phyloP scores from a whole-genome alignment of 2,113 vertebrate genomes.

The Megalops atlanticus region DNA sequence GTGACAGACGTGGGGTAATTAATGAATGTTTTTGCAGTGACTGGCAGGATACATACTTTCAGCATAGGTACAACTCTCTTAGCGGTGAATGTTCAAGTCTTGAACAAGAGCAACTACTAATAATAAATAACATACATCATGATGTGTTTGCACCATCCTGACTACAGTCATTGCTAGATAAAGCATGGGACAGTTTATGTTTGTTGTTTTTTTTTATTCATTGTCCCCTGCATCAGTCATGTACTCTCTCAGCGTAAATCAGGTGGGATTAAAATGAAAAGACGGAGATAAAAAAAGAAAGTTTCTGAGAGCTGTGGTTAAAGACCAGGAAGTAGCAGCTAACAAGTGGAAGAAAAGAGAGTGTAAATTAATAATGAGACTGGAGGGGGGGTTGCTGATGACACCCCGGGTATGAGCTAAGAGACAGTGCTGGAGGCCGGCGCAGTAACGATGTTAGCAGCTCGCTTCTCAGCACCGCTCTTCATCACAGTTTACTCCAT shows the following conservation, averaged over 20 bases:
- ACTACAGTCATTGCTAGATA: not conserved
- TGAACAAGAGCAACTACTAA: not conserved
- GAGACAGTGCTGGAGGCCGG: not conserved
- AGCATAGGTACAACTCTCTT: rapidly evolving
- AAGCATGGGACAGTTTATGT: too few relatives aligned
- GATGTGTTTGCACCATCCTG: not conserved
- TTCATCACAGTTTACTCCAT: too few relatives aligned
- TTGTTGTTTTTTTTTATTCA: not conserved
- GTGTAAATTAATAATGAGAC: slow-evolving; percentile 11
- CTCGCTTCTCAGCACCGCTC: not conserved
- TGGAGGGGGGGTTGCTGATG: not conserved
- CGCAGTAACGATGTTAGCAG: not conserved
- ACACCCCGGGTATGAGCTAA: not conserved
- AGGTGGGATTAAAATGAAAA: not conserved
- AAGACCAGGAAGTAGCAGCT: not conserved
- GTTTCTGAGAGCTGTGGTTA: too few relatives aligned
- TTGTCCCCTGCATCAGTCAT: not conserved
- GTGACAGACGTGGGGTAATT: not conserved
- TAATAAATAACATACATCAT: not conserved
- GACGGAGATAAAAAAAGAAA: too few relatives aligned
- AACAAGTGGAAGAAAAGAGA: not conserved
- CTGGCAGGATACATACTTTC: too few relatives aligned
- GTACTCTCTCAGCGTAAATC: not conserved
- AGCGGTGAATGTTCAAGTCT: not conserved
- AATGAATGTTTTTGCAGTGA: slow-evolving; percentile 11